Percentiles rank a stretch among this genome's conserved stretches.
These are phyloP conservation scores for Andrena dorsata DNA, from an alignment of 2,888 invertebrate species.

Conservation along the genomic window DNA sequence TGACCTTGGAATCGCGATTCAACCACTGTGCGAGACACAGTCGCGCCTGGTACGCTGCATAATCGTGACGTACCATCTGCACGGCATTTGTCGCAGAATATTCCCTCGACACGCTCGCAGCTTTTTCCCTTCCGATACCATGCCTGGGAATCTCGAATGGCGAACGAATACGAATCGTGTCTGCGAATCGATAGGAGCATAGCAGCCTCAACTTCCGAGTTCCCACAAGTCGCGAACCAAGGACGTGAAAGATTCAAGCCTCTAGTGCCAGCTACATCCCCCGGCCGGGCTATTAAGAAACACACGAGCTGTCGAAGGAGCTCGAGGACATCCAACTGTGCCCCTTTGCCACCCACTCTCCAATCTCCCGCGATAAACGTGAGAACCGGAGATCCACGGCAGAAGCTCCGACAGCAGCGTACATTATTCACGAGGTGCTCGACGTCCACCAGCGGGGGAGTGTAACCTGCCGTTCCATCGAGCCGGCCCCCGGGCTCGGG, in stretches of 20 bases:
- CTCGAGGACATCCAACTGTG: not conserved
- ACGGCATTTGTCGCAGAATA: conserved; percentile 4
- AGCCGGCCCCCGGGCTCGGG: not conserved
- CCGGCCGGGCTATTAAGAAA: not conserved
- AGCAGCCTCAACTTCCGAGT: not conserved
- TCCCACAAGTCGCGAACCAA: not conserved
- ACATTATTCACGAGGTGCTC: conserved; percentile 23
- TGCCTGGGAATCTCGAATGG: not conserved
- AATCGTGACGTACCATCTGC: conserved; percentile 49
- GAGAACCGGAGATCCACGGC: conserved; percentile 9
- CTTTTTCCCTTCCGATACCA: not conserved
- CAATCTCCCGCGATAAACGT: conserved; percentile 25
- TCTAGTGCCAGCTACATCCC: not conserved
- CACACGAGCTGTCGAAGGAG: not conserved
- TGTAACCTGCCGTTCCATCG: not conserved
- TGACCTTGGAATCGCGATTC: conserved; percentile 56
- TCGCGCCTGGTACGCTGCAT: conserved; percentile 32
- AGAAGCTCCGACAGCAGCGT: not conserved
- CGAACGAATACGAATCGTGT: not conserved
- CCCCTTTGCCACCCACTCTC: conserved; percentile 1
- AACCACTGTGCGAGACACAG: conserved; percentile 22
- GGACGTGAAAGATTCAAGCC: not conserved
- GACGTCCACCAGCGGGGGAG: not conserved
- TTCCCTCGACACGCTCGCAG: not conserved
- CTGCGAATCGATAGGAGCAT: not conserved